Percentiles rank a stretch among this genome's conserved stretches.
phyloP scores from a whole-genome alignment of 1,140 invertebrate species.

The Metopolophium dirhodum region DNA sequence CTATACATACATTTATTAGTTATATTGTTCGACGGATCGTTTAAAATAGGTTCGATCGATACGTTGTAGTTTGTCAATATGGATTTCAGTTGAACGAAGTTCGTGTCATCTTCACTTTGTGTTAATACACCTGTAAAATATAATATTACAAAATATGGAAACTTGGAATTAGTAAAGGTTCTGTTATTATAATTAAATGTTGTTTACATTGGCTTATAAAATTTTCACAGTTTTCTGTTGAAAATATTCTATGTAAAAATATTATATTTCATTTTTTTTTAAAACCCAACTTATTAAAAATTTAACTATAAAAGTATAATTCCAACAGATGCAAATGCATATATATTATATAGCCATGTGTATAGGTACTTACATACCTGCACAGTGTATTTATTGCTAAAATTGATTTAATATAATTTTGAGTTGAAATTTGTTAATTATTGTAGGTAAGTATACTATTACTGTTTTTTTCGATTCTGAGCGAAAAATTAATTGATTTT shows the following conservation, averaged over 20 bases:
- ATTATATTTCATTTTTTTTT: too few relatives aligned
- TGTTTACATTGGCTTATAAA: neutral
- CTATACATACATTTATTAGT: slow-evolving; percentile 22
- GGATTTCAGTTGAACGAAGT: neutral
- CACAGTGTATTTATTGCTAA: too few relatives aligned
- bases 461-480: too few relatives aligned
- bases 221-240: too few relatives aligned
- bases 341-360: too few relatives aligned
- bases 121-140: slow-evolving; percentile 22
- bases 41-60: slow-evolving; percentile 1
- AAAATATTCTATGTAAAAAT: neutral
- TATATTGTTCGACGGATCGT: neutral
- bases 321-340: neutral
- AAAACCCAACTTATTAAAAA: neutral
- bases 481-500: too few relatives aligned
- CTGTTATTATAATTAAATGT: neutral
- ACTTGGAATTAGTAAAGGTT: neutral
- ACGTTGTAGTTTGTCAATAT: neutral
- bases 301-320: neutral
- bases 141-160: neutral
- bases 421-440: neutral
- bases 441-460: too few relatives aligned
- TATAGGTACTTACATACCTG: too few relatives aligned
- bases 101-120: slow-evolving; percentile 20
- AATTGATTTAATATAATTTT: neutral